Evolutionary conservation across 2,888 invertebrate species (phyloP), one percentile per base, ranked within the genome.

Genomic region (Drosophila borealis): DNA sequence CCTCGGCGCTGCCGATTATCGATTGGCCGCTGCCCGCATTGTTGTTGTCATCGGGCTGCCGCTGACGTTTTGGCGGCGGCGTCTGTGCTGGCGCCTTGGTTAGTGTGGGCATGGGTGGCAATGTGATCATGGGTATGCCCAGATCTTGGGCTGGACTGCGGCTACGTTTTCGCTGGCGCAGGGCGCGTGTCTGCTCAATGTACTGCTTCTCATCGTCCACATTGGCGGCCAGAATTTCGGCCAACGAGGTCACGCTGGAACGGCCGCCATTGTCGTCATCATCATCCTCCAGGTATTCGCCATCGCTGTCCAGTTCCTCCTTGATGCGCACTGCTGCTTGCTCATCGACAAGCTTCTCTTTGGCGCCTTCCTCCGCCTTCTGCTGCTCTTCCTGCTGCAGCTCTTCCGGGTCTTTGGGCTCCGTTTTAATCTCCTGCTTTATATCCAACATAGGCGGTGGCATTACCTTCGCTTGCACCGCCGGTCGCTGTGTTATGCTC

Each of bases 381-480:
- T 61, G 60, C 4, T 53, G 53, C 13, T 17, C 37, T 14, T 33
- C 21, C 50, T 67, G 60, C 8, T 56, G 19, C 8, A 45, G 37
- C 2, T 74, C 78, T 1, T 78, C 79, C 0, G 76, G 48, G 19
- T 90, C 90, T 29, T 65, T 72, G 4, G 91, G 90, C 34, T 90
- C 90, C 9, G 69, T 68, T 67, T 90, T 90, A 19, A 91, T 89
- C 73, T 91, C 91, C 51, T 79, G 73, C 48, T 91, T 91, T 9
- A 91, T 89, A 46, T 90, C 90, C 37, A 89, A 13, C n/a, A 84
- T 89, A 4, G 90, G 90, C 17, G 84, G 69, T 0, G 91, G 91
- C 62, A 90, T 83, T 0, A 42, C 25, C 0, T 48, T 49, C 21
- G 54, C 67, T 33, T 59, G 70, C 17, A 5, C 11, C 25, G 34